Conservation (phyloP, 2,888 invertebrate genomes). For the Athalia circularis region DNA sequence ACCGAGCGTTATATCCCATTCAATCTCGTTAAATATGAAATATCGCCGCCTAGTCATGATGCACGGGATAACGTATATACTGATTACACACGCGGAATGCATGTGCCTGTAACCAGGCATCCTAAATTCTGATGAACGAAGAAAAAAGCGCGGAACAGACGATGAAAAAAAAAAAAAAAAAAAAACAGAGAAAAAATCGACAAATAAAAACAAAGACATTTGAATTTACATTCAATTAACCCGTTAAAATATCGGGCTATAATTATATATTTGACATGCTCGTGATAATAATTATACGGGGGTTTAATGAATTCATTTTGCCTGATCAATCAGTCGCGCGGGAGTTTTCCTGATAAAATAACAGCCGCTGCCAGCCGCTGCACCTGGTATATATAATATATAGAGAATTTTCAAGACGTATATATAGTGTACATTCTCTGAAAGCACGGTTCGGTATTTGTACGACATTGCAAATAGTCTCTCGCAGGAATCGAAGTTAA, state of each 20-base stretch:
- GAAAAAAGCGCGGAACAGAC: too few relatives aligned
- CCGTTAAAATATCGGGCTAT: too few relatives aligned
- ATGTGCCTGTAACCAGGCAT: not conserved
- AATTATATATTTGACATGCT: too few relatives aligned
- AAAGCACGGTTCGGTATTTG: conserved; percentile 57
- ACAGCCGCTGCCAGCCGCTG: not conserved
- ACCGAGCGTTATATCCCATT: conserved; percentile 17
- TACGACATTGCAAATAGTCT: conserved; percentile 70
- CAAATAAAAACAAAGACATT: not conserved
- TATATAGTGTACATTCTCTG: not conserved
- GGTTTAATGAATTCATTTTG: too few relatives aligned
- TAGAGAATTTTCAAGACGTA: not conserved
- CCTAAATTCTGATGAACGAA: not conserved
- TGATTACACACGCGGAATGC: not conserved
- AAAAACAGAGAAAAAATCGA: too few relatives aligned
- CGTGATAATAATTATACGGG: too few relatives aligned
- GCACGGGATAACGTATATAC: not conserved
- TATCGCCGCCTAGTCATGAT: not conserved
- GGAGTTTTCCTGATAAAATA: conserved; percentile 16
- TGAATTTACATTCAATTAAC: not conserved
- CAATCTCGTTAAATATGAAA: conserved; percentile 44
- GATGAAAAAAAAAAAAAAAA: too few relatives aligned
- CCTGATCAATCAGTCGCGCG: too few relatives aligned
- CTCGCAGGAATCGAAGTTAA: conserved; percentile 67
- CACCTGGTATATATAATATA: too few relatives aligned